phyloP scores from a whole-genome alignment of 2,888 invertebrate species.

The Ormyrus pomaceus region DNA sequence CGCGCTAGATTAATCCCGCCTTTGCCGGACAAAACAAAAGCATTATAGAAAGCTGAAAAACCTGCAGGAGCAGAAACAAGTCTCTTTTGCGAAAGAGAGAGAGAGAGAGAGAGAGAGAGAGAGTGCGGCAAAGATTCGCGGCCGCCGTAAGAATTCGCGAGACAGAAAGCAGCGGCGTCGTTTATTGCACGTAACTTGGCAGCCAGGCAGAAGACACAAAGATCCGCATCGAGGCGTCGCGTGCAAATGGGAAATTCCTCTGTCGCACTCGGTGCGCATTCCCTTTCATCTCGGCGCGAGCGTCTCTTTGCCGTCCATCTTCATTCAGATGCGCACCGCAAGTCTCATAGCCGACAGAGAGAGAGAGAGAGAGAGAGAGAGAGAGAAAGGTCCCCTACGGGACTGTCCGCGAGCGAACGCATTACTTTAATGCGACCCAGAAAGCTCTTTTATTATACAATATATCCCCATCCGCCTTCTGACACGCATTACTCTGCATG shows the following conservation, averaged over 20 bases:
- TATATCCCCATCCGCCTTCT: slow-evolving; percentile 46
- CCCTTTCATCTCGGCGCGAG: slow-evolving; percentile 23
- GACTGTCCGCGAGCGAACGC: slow-evolving; percentile 60
- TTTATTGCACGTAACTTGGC: background rate
- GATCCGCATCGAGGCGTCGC: background rate
- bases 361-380: slow-evolving; percentile 3
- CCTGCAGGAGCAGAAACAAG: background rate
- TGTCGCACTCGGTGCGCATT: background rate
- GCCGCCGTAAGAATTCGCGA: no score
- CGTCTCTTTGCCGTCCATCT: background rate
- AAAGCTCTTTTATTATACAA: slow-evolving; percentile 70
- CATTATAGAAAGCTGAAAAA: no score
- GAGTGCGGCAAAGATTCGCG: no score
- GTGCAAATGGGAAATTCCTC: slow-evolving; percentile 14
- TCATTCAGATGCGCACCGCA: slow-evolving; percentile 6
- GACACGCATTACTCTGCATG: slow-evolving; percentile 13
- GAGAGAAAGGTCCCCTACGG: slow-evolving; percentile 19
- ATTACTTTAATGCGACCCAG: slow-evolving; percentile 71
- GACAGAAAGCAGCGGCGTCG: background rate
- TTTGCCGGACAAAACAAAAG: no score
- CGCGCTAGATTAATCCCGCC: no score
- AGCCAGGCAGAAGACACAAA: background rate
- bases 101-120: no score
- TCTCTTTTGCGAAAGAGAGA: background rate
- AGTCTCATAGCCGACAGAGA: background rate